phyloP scores from a whole-genome alignment of 2,113 vertebrate species.

The Phyllopteryx taeniolatus region DNA sequence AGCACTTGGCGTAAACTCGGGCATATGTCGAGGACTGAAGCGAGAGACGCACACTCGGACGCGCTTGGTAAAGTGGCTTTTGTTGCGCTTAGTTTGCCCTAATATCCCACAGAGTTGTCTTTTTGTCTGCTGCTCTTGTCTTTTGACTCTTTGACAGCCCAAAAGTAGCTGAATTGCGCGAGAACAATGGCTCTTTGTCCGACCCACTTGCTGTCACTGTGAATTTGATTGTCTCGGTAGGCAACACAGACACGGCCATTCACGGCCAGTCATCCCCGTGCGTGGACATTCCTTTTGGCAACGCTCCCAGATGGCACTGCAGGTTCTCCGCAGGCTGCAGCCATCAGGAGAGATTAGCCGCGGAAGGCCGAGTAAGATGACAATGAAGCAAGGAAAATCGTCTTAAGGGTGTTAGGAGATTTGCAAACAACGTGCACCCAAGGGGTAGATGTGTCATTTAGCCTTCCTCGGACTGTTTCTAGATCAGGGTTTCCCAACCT shows the following conservation, averaged over 20 bases:
- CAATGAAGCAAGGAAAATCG: slow-evolving; percentile 1
- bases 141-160: slow-evolving; percentile 42
- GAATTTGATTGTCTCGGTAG: slow-evolving; percentile 64
- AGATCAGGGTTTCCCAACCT: not conserved
- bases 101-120: slow-evolving; percentile 6
- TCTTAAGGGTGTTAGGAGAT: slow-evolving; percentile 1
- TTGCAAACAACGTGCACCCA: not conserved
- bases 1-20: not conserved
- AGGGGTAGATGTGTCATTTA: not conserved
- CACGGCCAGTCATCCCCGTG: slow-evolving; percentile 44
- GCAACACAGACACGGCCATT: slow-evolving; percentile 42
- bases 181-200: slow-evolving; percentile 64
- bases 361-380: not conserved
- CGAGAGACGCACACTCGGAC: not conserved
- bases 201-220: slow-evolving; percentile 62
- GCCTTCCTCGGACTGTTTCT: not conserved
- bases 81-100: slow-evolving; percentile 1
- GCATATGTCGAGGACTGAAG: not conserved
- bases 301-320: slow-evolving; percentile 59
- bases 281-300: slow-evolving; percentile 64
- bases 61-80: slow-evolving; percentile 6
- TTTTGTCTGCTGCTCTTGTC: slow-evolving; percentile 3
- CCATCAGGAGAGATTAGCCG: slow-evolving; percentile 15
- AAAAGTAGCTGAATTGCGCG: slow-evolving; percentile 54
- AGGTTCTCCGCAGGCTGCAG: slow-evolving; percentile 35